Percentiles rank a stretch among this genome's conserved stretches.
Conservation (phyloP, 2,113 vertebrate species). For the Daphoenositta chrysoptera region DNA sequence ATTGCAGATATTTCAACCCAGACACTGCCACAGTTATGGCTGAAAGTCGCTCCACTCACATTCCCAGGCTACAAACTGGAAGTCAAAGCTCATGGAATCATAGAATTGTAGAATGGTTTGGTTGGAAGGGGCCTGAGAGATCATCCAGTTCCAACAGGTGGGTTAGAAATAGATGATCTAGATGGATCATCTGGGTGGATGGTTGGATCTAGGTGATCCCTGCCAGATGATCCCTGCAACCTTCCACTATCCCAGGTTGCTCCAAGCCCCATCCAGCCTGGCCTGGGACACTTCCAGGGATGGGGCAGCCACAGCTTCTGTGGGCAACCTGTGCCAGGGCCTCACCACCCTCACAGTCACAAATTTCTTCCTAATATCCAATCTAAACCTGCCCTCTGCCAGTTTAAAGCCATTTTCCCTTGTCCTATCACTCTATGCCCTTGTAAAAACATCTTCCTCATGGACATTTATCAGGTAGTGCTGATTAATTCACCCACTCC, state of each 20-base stretch:
- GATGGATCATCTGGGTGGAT: too few relatives aligned
- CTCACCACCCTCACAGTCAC: rapidly evolving
- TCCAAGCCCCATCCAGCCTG: not conserved
- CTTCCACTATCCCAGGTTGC: not conserved
- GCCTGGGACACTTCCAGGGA: not conserved
- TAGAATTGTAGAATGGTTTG: not conserved
- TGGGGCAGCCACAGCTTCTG: not conserved
- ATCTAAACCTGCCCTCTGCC: not conserved
- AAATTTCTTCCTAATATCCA: not conserved
- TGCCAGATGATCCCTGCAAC: not conserved
- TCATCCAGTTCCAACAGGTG: not conserved
- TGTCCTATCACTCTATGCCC: not conserved
- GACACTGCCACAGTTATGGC: rapidly evolving
- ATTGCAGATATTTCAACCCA: not conserved
- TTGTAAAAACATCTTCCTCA: not conserved
- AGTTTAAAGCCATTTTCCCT: not conserved
- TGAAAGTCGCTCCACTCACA: not conserved
- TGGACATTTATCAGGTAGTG: not conserved
- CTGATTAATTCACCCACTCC: not conserved
- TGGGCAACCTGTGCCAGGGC: not conserved
- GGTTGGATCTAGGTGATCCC: not conserved
- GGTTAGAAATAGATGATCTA: not conserved
- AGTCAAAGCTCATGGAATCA: not conserved
- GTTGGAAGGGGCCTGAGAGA: not conserved
- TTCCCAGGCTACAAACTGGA: not conserved